phyloP scores from a whole-genome alignment of 2,888 invertebrate species.

The Drosophila ezoana region DNA sequence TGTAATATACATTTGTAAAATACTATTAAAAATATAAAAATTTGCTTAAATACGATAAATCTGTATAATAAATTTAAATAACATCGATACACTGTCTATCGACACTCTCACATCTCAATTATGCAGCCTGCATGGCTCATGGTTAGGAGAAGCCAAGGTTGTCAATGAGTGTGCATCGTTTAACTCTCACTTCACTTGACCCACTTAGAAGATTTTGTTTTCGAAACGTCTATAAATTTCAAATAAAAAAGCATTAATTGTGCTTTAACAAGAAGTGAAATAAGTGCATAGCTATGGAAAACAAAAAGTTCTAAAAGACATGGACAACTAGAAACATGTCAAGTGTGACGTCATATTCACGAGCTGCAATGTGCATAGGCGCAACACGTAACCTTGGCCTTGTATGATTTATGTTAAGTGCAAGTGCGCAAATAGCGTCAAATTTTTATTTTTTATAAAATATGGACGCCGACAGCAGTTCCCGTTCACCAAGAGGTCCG shows the following conservation, averaged over 20 bases:
- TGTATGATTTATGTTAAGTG: constrained; percentile 6
- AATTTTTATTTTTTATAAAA: constrained; percentile 1
- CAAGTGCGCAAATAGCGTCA: constrained; percentile 13
- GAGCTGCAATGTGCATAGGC: neutral
- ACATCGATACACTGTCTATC: neutral
- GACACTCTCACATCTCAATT: constrained; percentile 8
- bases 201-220: neutral
- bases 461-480: constrained; percentile 70
- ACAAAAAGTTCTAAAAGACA: neutral
- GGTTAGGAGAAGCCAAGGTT: neutral
- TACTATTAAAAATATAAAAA: constrained; percentile 3
- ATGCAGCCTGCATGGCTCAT: neutral
- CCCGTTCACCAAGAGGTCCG: constrained; percentile 53
- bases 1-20: neutral
- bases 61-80: too few species aligned
- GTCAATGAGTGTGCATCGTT: too few species aligned
- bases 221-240: neutral
- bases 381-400: constrained; percentile 27
- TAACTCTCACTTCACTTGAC: neutral
- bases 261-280: neutral
- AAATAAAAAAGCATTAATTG: neutral
- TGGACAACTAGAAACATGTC: too few species aligned
- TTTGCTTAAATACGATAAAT: neutral
- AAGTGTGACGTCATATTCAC: constrained; percentile 30
- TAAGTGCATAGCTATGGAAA: neutral